phyloP scores from a whole-genome alignment of 2,888 invertebrate species.

The Himalopsyche japonica region DNA sequence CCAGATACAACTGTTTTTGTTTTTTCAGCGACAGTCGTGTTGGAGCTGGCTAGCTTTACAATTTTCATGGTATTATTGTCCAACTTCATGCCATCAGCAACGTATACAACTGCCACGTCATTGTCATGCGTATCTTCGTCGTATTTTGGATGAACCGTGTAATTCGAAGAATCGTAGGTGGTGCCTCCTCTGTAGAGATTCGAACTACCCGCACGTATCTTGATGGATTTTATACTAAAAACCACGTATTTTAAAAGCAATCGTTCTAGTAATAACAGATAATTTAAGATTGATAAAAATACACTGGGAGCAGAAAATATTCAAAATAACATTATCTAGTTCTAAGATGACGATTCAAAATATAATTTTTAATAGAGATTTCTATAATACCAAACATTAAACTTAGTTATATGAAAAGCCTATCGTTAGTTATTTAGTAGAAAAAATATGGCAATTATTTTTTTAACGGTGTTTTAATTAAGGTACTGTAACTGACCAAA shows the following conservation, averaged over 20 bases:
- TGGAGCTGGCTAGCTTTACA: not conserved
- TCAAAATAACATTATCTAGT: no score
- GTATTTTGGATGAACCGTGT: not conserved
- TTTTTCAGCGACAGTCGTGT: not conserved
- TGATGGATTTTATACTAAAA: not conserved
- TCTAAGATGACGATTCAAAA: no score
- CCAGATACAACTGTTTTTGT: not conserved
- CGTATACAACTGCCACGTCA: not conserved
- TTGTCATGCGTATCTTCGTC: not conserved
- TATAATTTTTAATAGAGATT: no score
- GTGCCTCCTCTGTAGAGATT: not conserved
- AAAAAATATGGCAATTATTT: no score
- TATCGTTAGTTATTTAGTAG: no score
- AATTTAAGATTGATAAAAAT: no score
- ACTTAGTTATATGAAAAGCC: no score
- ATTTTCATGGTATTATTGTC: not conserved
- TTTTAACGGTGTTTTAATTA: no score
- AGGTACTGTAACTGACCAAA: no score
- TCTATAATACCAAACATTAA: no score
- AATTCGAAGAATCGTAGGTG: not conserved
- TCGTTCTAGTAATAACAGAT: no score
- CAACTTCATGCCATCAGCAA: not conserved
- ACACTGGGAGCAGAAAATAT: no score
- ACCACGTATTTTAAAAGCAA: not conserved
- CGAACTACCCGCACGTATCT: not conserved